These are phyloP conservation scores for Ophiothrix spiculata DNA, from an alignment of 35 echinoderm and acorn worm species.

Conservation along the genomic window DNA sequence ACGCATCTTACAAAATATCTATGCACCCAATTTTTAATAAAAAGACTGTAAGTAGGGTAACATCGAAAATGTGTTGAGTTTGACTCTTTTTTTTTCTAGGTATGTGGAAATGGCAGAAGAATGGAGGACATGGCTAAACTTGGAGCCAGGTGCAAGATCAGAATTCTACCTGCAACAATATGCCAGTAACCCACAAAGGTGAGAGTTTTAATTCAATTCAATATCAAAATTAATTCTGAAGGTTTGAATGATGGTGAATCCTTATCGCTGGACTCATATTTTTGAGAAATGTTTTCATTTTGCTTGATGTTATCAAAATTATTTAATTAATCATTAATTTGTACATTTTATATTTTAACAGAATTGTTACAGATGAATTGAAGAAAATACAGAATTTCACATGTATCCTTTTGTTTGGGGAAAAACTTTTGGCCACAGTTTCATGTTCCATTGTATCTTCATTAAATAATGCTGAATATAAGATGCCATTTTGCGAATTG, in stretches of 20 bases:
- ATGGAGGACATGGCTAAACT: not conserved
- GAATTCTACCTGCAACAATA: not conserved
- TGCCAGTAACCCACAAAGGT: not conserved
- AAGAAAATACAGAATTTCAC: not conserved
- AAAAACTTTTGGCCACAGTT: too few species aligned
- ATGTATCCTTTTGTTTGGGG: not conserved
- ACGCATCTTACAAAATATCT: too few species aligned
- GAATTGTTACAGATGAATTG: not conserved
- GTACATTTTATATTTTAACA: not conserved
- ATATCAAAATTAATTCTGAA: too few species aligned
- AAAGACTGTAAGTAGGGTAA: too few species aligned
- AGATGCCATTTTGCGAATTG: too few species aligned
- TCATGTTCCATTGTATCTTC: too few species aligned
- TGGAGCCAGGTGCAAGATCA: not conserved
- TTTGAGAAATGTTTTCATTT: not conserved
- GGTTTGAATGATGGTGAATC: too few species aligned
- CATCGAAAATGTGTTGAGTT: too few species aligned
- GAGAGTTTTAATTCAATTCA: not conserved
- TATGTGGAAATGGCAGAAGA: not conserved
- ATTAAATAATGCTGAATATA: too few species aligned
- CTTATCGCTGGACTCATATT: not conserved
- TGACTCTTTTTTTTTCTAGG: not conserved
- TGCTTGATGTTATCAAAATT: too few species aligned
- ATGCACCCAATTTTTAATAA: too few species aligned
- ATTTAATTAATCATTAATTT: too few species aligned